Conservation (phyloP, 2,113 vertebrate genomes). For the Tylochromis polylepis region DNA sequence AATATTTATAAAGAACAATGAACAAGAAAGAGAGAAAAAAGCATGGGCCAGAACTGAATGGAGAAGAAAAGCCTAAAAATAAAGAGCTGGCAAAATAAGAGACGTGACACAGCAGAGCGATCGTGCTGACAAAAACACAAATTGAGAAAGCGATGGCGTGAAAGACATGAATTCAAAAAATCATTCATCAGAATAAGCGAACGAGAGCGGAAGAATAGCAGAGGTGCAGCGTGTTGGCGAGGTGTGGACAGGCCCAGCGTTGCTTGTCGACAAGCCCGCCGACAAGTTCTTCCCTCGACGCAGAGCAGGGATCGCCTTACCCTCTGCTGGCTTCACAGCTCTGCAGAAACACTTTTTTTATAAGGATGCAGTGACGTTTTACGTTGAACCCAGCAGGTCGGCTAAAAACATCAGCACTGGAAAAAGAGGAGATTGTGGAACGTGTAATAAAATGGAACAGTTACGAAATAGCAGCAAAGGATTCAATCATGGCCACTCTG, state of each 20-base stretch:
- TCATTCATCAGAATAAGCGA: background rate
- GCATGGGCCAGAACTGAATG: rapidly evolving
- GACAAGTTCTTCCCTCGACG: slow-evolving; percentile 41
- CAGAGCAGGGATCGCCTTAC: slow-evolving; percentile 49
- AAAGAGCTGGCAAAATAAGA: background rate
- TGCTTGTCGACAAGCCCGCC: slow-evolving; percentile 39
- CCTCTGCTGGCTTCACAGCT: slow-evolving; percentile 38
- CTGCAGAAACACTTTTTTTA: slow-evolving; percentile 23
- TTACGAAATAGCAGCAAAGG: background rate
- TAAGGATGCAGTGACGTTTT: background rate
- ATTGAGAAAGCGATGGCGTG: background rate
- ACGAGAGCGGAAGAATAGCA: background rate
- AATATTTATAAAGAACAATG: background rate
- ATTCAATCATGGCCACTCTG: background rate
- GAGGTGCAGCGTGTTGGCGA: slow-evolving; percentile 4
- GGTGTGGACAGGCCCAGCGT: slow-evolving; percentile 32
- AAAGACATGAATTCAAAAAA: background rate
- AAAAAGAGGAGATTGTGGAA: background rate
- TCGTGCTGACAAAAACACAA: background rate
- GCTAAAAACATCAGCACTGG: background rate
- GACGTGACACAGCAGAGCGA: background rate
- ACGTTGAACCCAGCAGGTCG: background rate
- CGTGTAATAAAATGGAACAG: background rate
- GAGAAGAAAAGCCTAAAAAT: background rate
- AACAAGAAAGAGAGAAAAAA: background rate